Evolutionary conservation across 2,113 vertebrate species (phyloP).

Genomic region (Channa argus): DNA sequence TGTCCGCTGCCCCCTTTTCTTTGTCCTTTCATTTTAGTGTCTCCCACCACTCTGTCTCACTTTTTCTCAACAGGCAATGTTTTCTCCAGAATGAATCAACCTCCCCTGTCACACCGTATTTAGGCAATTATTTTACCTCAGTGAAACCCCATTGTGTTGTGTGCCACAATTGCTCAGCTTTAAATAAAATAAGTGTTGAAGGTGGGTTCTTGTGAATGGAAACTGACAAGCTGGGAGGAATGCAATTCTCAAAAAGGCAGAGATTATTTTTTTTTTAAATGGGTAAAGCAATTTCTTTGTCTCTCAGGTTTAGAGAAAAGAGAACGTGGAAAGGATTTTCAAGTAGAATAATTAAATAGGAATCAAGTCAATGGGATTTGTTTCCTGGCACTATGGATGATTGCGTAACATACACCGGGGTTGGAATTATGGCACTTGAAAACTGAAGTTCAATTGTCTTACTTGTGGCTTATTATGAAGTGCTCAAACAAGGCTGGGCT

Average conservation of each 20-base stretch:
- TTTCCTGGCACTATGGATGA: conserved; percentile 55
- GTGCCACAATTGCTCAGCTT: conserved; percentile 55
- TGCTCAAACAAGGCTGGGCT: conserved; percentile 15
- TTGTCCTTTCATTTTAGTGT: conserved; percentile 28
- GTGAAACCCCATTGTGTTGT: conserved; percentile 49
- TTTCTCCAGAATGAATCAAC: conserved; percentile 56
- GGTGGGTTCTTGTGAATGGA: conserved; percentile 46
- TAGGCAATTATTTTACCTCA: conserved; percentile 65
- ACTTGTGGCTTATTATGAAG: conserved; percentile 55
- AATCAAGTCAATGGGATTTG: conserved; percentile 69
- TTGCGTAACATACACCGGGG: conserved; percentile 57
- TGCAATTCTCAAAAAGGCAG: conserved; percentile 47
- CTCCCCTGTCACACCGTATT: conserved; percentile 60
- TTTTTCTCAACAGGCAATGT: conserved; percentile 41
- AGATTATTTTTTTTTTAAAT: conserved; percentile 30
- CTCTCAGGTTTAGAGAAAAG: conserved; percentile 26
- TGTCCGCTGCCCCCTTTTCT: conserved; percentile 21
- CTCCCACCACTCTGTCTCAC: conserved; percentile 46
- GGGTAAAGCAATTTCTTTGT: conserved; percentile 40
- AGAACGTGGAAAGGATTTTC: conserved; percentile 53
- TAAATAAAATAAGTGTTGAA: conserved; percentile 57
- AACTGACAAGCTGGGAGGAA: conserved; percentile 48
- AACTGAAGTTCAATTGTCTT: conserved; percentile 63
- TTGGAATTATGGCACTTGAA: conserved; percentile 61
- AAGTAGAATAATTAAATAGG: conserved; percentile 70